These are phyloP conservation scores for Rallus limicola DNA, from an alignment of 2,113 vertebrate species.

Conservation along the genomic window DNA sequence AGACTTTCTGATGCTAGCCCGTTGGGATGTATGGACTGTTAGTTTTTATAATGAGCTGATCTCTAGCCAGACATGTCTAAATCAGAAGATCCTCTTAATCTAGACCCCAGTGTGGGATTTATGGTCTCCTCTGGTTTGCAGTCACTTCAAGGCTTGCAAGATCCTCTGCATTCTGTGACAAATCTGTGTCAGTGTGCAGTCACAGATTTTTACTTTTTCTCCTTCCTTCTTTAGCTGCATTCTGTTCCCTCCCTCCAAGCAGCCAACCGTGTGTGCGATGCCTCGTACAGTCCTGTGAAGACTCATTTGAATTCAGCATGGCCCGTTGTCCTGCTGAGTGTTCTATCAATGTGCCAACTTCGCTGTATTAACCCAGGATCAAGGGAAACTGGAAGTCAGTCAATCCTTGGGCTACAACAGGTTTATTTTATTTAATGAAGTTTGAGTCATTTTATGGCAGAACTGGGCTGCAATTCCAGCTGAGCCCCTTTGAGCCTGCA, in stretches of 20 bases:
- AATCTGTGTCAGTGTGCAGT: background rate
- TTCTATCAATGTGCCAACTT: slow-evolving; percentile 59
- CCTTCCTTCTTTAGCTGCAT: background rate
- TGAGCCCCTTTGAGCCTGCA: slow-evolving; percentile 46
- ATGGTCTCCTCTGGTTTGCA: background rate
- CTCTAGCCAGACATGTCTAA: background rate
- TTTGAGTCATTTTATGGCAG: slow-evolving; percentile 50
- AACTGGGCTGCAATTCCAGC: slow-evolving; percentile 46
- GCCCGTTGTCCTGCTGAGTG: slow-evolving; percentile 51
- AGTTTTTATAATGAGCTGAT: background rate
- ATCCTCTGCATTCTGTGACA: background rate
- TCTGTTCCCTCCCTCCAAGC: background rate
- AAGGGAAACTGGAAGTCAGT: slow-evolving; percentile 46
- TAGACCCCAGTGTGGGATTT: background rate
- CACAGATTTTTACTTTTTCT: background rate
- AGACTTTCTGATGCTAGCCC: background rate
- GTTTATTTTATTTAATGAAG: slow-evolving; percentile 62
- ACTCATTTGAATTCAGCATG: slow-evolving; percentile 56
- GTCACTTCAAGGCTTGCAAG: background rate
- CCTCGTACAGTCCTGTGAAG: background rate
- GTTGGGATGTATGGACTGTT: background rate
- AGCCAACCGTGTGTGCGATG: background rate
- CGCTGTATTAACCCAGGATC: slow-evolving; percentile 29
- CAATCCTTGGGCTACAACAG: slow-evolving; percentile 39
- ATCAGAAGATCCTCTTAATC: background rate